These are phyloP conservation scores for Monoplex corrugatus DNA, from an alignment of 2,888 invertebrate species.

Conservation along the genomic window DNA sequence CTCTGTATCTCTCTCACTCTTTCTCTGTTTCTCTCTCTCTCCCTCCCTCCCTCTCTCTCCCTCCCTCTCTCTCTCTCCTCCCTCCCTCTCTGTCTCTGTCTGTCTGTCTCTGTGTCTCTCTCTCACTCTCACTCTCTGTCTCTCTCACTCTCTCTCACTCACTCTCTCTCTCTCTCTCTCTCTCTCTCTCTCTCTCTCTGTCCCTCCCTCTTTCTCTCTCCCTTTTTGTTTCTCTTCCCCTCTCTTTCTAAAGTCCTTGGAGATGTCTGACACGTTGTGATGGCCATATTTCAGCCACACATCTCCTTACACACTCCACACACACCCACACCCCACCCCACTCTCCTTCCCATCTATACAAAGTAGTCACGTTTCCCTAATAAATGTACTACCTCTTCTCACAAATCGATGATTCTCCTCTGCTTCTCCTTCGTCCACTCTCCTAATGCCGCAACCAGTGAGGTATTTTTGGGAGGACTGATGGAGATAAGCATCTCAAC, in stretches of 20 bases:
- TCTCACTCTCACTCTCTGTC: no score
- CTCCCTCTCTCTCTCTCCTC: background rate
- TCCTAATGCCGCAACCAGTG: no score
- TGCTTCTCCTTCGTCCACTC: no score
- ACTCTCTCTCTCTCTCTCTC: background rate
- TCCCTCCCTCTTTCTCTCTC: background rate
- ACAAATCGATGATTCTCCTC: no score
- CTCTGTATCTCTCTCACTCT: background rate
- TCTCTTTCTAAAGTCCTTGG: no score
- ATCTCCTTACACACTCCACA: background rate
- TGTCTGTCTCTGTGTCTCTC: background rate
- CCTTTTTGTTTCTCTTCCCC: background rate
- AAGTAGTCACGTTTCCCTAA: no score
- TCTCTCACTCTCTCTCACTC: background rate
- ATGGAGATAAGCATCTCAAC: no score
- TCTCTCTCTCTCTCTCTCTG: background rate
- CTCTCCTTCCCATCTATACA: background rate
- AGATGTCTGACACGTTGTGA: no score
- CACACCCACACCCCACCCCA: no score
- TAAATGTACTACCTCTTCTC: no score
- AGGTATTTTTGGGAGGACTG: no score
- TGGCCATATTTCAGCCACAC: no score
- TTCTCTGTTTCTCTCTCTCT: background rate
- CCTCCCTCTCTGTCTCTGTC: background rate
- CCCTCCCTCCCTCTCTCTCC: background rate